Evolutionary conservation across 2,888 invertebrate genomes (phyloP).

Genomic region (Nomada goodeniana): DNA sequence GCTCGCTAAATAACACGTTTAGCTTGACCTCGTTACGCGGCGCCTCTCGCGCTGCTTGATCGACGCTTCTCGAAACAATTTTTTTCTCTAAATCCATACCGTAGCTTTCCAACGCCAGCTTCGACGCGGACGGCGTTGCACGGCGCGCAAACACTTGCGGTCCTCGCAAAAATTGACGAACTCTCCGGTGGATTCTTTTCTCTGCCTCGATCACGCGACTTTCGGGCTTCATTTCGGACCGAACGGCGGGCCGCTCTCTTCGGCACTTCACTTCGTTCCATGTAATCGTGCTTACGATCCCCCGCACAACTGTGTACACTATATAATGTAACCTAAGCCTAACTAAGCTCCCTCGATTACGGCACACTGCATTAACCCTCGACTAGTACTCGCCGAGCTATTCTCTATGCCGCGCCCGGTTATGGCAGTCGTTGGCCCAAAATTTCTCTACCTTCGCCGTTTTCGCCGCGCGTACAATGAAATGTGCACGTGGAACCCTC

Average conservation of each 20-base stretch:
- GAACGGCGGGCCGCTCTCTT: too few species aligned
- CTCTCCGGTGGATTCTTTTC: background rate
- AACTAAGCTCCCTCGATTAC: conserved; percentile 28
- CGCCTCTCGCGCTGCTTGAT: background rate
- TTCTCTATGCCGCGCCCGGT: conserved; percentile 3
- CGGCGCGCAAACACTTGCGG: conserved; percentile 3
- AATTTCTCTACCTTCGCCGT: conserved; percentile 2
- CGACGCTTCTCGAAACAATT: conserved; percentile 2
- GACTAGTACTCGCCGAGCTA: conserved; percentile 7
- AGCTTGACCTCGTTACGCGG: conserved; percentile 15
- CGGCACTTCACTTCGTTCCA: background rate
- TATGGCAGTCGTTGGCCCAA: conserved; percentile 12
- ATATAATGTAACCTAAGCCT: conserved; percentile 34
- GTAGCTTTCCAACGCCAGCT: conserved; percentile 10
- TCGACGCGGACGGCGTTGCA: background rate
- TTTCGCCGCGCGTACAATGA: background rate
- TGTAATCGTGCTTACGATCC: conserved; percentile 19
- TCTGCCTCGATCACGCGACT: background rate
- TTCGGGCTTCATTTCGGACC: background rate
- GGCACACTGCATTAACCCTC: conserved; percentile 30
- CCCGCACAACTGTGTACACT: conserved; percentile 18
- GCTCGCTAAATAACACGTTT: conserved; percentile 20
- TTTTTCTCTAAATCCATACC: conserved; percentile 13
- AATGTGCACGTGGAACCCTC: background rate
- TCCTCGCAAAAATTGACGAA: background rate